A percentile compares a stretch with the other conserved stretches of the same genome.
Evolutionary conservation across 2,113 vertebrate genomes (phyloP).

Genomic region (Castor canadensis): DNA sequence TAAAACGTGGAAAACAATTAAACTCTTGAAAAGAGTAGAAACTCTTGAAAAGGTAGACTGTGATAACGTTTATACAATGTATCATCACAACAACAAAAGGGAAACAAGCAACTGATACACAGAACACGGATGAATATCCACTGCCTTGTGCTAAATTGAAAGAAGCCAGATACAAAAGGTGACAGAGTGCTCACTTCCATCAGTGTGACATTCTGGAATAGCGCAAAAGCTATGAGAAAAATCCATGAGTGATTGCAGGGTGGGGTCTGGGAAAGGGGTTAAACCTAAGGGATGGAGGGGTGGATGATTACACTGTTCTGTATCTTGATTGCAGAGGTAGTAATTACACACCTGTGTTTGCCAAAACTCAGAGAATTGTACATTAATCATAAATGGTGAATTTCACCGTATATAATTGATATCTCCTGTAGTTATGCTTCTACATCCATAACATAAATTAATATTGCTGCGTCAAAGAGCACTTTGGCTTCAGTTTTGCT

Average conservation of each 20-base stretch:
- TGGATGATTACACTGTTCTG: neutral
- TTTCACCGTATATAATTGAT: neutral
- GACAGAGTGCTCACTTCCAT: neutral
- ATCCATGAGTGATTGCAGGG: neutral
- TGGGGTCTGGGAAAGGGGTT: neutral
- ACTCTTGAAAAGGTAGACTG: no score
- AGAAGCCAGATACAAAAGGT: no score
- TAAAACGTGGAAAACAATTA: neutral
- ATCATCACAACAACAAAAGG: neutral
- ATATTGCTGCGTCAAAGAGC: neutral
- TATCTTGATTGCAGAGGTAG: neutral
- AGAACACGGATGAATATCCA: neutral
- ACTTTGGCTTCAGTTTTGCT: slow-evolving; percentile 29
- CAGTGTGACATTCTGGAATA: neutral
- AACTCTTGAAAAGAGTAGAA: no score
- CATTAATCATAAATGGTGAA: neutral
- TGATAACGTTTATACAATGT: no score
- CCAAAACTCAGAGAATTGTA: slow-evolving; percentile 14
- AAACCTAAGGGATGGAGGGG: neutral
- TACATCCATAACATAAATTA: neutral
- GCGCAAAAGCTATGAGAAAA: no score
- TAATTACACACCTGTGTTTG: neutral
- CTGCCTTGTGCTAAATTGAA: neutral
- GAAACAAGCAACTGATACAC: neutral
- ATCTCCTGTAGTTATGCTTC: neutral